Percentiles rank a stretch among this genome's conserved stretches.
These are phyloP conservation scores for Cryptoleucopteryx plumbea DNA, from an alignment of 2,113 vertebrate species.

Conservation along the genomic window DNA sequence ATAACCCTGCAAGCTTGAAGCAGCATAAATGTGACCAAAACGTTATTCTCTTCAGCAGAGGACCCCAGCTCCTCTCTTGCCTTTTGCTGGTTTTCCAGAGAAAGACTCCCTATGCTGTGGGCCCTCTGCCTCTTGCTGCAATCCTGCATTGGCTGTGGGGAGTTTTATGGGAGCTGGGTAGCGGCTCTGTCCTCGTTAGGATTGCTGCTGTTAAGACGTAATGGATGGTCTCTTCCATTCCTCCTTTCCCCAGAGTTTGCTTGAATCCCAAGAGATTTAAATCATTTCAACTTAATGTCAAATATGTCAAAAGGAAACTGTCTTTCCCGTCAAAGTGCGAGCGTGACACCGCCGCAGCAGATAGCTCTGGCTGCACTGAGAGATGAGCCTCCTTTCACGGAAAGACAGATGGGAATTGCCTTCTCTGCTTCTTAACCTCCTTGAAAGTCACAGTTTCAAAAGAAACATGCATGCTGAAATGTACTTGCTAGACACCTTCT, in stretches of 20 bases:
- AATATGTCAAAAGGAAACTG: conserved; percentile 12
- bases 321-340: background rate
- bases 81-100: background rate
- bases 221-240: background rate
- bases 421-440: background rate
- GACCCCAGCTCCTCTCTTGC: background rate
- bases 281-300: conserved; percentile 39
- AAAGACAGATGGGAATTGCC: background rate
- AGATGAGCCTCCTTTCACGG: background rate
- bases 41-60: background rate
- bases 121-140: background rate
- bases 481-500: background rate
- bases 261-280: conserved; percentile 7
- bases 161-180: background rate
- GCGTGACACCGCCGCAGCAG: background rate
- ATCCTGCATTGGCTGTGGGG: background rate
- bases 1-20: background rate
- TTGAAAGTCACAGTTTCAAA: background rate
- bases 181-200: background rate
- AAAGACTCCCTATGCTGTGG: background rate
- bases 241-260: background rate
- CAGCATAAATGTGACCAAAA: background rate
- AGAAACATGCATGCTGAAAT: background rate
- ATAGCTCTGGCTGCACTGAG: background rate
- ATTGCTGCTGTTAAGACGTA: background rate